A percentile compares a stretch with the other conserved stretches of the same genome.
phyloP scores from a whole-genome alignment of 30 jellyfish, hydroid and myxozoan species.

The Cassiopea andromeda region DNA sequence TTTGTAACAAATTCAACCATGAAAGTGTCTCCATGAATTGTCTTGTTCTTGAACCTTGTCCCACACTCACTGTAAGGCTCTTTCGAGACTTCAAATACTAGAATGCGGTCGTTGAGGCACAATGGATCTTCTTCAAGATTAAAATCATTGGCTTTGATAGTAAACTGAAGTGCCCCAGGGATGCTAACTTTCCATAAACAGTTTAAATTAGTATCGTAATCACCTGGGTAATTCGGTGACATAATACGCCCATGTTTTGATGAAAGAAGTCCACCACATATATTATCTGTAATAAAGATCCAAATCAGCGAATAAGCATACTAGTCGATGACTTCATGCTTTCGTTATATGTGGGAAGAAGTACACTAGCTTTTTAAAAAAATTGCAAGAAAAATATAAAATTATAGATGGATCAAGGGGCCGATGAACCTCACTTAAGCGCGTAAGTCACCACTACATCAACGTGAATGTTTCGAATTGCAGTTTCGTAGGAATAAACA shows the following conservation, averaged over 20 bases:
- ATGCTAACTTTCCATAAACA: conserved; percentile 68
- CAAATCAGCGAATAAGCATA: not conserved
- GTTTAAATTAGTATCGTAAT: conserved; percentile 28
- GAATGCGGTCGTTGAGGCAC: conserved; percentile 55
- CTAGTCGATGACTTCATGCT: no score
- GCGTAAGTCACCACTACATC: no score
- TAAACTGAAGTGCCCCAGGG: conserved; percentile 25
- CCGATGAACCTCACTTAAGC: no score
- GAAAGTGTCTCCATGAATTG: conserved; percentile 50
- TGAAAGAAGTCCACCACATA: conserved; percentile 79
- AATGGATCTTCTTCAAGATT: conserved; percentile 54
- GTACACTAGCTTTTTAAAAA: no score
- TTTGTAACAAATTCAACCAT: conserved; percentile 73
- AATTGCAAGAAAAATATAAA: no score
- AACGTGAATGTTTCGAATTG: no score
- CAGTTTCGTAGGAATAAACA: no score
- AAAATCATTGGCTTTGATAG: conserved; percentile 29
- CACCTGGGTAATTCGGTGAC: conserved; percentile 65
- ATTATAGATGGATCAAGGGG: no score
- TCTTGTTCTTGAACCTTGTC: conserved; percentile 27
- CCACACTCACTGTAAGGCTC: conserved; percentile 77
- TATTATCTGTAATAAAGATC: not conserved
- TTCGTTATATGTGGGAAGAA: no score
- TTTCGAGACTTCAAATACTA: conserved; percentile 3
- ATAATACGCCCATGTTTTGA: conserved; percentile 47